Evolutionary conservation across 2,797 vertebrate species (phyloP).

Genomic region (Spheniscus humboldti): DNA sequence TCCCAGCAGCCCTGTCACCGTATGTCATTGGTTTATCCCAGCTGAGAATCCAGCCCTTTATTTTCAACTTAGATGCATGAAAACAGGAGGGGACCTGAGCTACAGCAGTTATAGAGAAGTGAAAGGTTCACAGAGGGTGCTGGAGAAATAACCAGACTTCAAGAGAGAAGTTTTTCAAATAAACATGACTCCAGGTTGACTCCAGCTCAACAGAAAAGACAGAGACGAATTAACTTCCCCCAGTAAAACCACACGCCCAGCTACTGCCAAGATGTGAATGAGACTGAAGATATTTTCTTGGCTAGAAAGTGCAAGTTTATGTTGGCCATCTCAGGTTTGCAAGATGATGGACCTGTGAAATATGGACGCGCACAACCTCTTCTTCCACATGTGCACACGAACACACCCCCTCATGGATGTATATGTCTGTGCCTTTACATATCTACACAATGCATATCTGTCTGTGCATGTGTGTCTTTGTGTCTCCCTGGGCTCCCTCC

Average conservation of each 20-base stretch:
- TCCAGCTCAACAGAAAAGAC: not conserved
- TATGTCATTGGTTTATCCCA: not conserved
- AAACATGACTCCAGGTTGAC: not conserved
- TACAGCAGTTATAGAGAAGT: not conserved
- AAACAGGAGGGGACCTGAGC: not conserved
- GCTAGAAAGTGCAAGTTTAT: not conserved
- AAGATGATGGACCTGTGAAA: not conserved
- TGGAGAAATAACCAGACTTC: not conserved
- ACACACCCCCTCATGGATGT: not conserved
- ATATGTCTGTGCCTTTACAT: not conserved
- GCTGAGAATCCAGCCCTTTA: not conserved
- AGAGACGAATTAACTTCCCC: not conserved
- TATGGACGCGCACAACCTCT: not conserved
- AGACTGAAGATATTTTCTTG: not conserved
- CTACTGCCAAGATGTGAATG: not conserved
- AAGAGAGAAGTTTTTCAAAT: not conserved
- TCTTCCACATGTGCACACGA: not conserved
- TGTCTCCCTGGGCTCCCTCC: not conserved
- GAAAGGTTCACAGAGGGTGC: not conserved
- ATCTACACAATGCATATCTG: not conserved
- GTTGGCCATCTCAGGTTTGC: not conserved
- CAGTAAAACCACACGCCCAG: not conserved
- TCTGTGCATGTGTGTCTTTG: accelerated
- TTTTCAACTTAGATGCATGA: not conserved
- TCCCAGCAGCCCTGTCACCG: not conserved